Base-by-base conservation (phyloP, 2,888 invertebrate genomes). In the Aphidoletes aphidimyza region DNA sequence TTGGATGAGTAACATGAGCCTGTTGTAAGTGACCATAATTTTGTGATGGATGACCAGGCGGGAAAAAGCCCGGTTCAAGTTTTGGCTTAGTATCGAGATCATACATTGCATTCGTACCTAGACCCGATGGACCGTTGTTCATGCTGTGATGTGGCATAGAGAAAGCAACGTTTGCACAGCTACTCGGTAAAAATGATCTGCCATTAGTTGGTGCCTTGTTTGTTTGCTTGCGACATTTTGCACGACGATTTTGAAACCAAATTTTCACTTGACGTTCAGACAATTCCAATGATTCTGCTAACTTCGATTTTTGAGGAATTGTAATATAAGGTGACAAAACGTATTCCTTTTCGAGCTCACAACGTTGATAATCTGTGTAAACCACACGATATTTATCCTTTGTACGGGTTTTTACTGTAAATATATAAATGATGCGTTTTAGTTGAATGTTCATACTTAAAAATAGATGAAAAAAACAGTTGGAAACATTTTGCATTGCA, bases 371-470 rank as follows among this genome's bases (percentile, higher is more conserved):
- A 88, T 99, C 99, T 81, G 96, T 97, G 92, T 99, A 99, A 84
- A 99, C 99, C 84, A 98, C 98, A 49, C 99, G 93, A 91, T 99
- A 99, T 91, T 99, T 99, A 92, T 99, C 99, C 91, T 98, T 98
- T 86, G 99, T 99, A 87, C 99, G 93, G 86, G 99, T 99, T 93
- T 98, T 98, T 85, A 98, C 98, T 98, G 92, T 0, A 88, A 85
- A 69, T 84, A n/a, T n/a, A 30, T 49, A 84, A 85, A 49, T 26
- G 78, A 37, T 59, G 39, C 39, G 39, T 19, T n/a, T 34, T 19
- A 78, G 19, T 36, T 69, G 3, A 54, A 69, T 69, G 0, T 69
- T n/a, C n/a, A n/a, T n/a, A n/a, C n/a, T n/a, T n/a, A n/a, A n/a
- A 30, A 30, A 69, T 11, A 30, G 30, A 69, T 19, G 5, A 30